Conservation (phyloP, 2,797 vertebrate species). For the Paedocypris micromegethes region DNA sequence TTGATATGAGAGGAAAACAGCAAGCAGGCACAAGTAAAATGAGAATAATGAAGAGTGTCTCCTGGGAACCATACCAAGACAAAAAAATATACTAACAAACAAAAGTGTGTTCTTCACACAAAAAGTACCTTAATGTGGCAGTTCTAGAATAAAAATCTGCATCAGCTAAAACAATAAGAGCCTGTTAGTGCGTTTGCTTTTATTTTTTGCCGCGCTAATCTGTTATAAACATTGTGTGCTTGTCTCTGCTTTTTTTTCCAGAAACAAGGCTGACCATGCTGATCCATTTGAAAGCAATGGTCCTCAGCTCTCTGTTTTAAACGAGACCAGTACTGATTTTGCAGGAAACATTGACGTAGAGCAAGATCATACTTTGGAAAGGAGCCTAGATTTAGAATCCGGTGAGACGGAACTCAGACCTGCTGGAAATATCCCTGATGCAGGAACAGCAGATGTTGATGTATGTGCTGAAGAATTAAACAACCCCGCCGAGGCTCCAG, state of each 20-base stretch:
- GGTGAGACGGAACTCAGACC: constrained; percentile 30
- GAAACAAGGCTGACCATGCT: constrained; percentile 46
- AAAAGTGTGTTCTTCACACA: too few species aligned
- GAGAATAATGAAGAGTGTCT: too few species aligned
- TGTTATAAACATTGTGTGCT: not conserved
- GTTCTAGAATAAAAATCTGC: too few species aligned
- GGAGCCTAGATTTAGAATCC: constrained; percentile 20
- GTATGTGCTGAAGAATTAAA: constrained; percentile 45
- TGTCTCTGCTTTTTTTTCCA: constrained; percentile 48
- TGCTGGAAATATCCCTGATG: constrained; percentile 29
- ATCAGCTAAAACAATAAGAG: too few species aligned
- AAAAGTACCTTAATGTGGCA: too few species aligned
- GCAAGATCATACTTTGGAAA: constrained; percentile 14
- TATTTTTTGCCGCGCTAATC: too few species aligned
- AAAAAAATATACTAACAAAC: too few species aligned
- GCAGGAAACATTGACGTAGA: constrained; percentile 7
- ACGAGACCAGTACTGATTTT: constrained; percentile 30
- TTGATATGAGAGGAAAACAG: too few species aligned
- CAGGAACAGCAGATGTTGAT: constrained; percentile 30
- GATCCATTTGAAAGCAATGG: constrained; percentile 44
- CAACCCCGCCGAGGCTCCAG: constrained; percentile 24
- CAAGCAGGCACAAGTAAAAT: too few species aligned
- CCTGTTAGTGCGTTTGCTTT: too few species aligned
- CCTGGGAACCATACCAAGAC: too few species aligned
- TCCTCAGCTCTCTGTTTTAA: constrained; percentile 45